Evolutionary conservation across 1,140 invertebrate genomes (phyloP), one percentile per base, ranked within the genome.

Genomic region (Heliconius nattereri): DNA sequence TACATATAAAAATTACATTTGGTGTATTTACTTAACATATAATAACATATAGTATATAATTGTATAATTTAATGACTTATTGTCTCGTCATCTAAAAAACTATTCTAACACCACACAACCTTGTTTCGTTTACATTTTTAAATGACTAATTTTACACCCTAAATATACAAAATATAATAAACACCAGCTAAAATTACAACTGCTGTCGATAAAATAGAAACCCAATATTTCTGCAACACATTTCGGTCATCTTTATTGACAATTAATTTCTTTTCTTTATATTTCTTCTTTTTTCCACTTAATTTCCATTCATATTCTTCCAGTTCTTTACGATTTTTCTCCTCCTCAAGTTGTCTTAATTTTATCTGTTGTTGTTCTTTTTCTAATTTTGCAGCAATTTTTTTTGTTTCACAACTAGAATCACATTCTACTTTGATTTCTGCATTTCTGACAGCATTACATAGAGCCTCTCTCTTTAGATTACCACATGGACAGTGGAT

Each of bases 401-500:
- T 95, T 82, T 96, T 95, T 73, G 92, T 89, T 71, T 94, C 86
- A 89, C 97, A 97, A 7, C 92, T 85, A 3, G 95, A 94, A 85
- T 97, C 96, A 85, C 97, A 97, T 2, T 90, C 81, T 8, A 97
- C 89, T 3, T 84, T 84, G 0, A 94, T 93, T 83, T 95, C 89
- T 16, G 95, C 94, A 32, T 90, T 91, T 9, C 95, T 94, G 19
- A 97, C 95, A 60, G 94, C 85, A 71, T 96, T 96, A 87, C 98
- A 99, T 0, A 96, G 91, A 76, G 97, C 95, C 77, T 98, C 97
- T 87, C 96, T 97, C 87, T 97, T 98, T 6, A 97, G 95, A 79
- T 97, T 96, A 78, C 97, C 96, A 83, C 98, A 99, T 71, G 95
- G 92, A 86, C 98, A 99, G 70, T 95, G 95, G 0, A 98, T 87